Evolutionary conservation across 2,797 vertebrate genomes (phyloP).

Genomic region (Micropoecilia bifurca): DNA sequence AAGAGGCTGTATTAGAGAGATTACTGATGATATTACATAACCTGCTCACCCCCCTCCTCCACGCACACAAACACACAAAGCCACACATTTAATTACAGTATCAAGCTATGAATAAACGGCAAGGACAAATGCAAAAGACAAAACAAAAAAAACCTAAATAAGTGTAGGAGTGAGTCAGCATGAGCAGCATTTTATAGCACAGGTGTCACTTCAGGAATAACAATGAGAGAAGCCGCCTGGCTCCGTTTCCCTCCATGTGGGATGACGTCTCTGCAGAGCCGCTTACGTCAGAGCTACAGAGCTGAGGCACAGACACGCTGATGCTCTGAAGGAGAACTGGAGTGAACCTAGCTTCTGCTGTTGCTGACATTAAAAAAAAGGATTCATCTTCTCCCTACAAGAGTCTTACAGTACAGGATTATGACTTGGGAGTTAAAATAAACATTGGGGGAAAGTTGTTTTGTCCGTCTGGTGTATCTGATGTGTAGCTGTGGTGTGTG

Average conservation of each 20-base stretch:
- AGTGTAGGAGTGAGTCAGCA: constrained; percentile 36
- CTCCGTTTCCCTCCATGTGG: constrained; percentile 22
- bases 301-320: constrained; percentile 30
- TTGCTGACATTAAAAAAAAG: constrained; percentile 44
- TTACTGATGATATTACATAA: constrained; percentile 42
- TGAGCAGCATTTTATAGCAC: constrained; percentile 13
- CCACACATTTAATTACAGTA: constrained; percentile 34
- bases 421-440: constrained; percentile 34
- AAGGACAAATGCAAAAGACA: constrained; percentile 22
- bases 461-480: neutral
- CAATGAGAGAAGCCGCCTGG: constrained; percentile 33
- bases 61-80: constrained; percentile 7
- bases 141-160: constrained; percentile 21
- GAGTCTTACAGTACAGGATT: constrained; percentile 45
- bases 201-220: constrained; percentile 50
- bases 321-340: constrained; percentile 59
- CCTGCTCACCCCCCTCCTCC: constrained; percentile 19
- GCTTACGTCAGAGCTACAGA: constrained; percentile 54
- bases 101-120: constrained; percentile 10
- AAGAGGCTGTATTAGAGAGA: constrained; percentile 43
- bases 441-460: constrained; percentile 3
- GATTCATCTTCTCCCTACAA: constrained; percentile 60
- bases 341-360: constrained; percentile 62
- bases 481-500: neutral
- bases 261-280: constrained; percentile 57